Conservation (phyloP, 2,888 invertebrate species). For the Priocnemis perturbator region DNA sequence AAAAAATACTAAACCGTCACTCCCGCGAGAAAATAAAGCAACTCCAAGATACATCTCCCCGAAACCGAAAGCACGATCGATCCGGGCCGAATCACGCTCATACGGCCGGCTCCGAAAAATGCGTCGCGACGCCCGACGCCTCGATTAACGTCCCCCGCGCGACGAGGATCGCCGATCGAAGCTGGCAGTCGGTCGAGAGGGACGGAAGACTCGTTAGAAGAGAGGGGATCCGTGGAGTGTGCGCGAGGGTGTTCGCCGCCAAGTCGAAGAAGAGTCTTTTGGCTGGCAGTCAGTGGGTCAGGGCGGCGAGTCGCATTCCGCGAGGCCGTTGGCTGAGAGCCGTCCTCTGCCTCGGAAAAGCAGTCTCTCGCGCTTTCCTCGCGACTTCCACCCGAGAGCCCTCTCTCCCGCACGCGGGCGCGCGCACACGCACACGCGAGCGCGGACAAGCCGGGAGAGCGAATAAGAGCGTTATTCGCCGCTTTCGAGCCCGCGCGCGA, state of each 20-base stretch:
- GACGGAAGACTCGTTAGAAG: neutral
- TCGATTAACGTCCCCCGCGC: too few species aligned
- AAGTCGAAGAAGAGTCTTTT: constrained; percentile 65
- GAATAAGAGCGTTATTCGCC: constrained; percentile 14
- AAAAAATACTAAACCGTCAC: too few species aligned
- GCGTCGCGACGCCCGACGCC: too few species aligned
- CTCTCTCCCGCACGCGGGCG: neutral
- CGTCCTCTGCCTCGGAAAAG: constrained; percentile 30
- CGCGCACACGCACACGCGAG: too few species aligned
- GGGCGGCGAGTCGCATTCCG: constrained; percentile 72
- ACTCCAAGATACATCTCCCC: too few species aligned
- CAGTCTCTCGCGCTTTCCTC: constrained; percentile 1
- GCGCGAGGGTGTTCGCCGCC: constrained; percentile 32
- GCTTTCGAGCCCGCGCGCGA: constrained; percentile 12
- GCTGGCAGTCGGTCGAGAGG: neutral
- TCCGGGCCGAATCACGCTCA: too few species aligned
- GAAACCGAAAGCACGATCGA: too few species aligned
- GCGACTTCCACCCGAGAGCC: neutral
- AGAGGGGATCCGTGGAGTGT: neutral
- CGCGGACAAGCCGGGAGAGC: neutral
- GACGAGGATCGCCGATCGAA: too few species aligned
- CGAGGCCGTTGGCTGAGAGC: constrained; percentile 58
- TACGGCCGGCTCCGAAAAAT: too few species aligned
- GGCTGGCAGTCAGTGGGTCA: constrained; percentile 74
- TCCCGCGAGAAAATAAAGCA: too few species aligned